These are phyloP conservation scores for Trichopria drosophilae DNA, from an alignment of 2,888 invertebrate species.

Conservation along the genomic window DNA sequence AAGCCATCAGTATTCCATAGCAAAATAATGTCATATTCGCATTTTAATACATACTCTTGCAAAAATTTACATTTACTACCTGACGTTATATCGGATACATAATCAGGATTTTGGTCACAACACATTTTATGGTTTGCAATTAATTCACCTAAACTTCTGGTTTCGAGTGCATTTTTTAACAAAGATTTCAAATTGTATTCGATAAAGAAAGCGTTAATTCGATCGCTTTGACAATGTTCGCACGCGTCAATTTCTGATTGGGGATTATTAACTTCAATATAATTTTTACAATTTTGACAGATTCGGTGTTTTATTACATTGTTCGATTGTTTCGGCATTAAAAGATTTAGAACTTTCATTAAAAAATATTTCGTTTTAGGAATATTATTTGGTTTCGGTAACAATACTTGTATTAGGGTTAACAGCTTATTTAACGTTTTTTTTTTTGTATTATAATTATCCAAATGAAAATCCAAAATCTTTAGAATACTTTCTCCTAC, in stretches of 20 bases:
- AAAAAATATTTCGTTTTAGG: constrained; percentile 15
- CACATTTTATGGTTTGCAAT: constrained; percentile 7
- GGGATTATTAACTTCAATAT: constrained; percentile 1
- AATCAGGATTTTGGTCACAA: neutral
- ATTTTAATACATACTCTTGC: constrained; percentile 2
- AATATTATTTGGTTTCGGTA: constrained; percentile 25
- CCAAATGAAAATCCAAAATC: constrained; percentile 8
- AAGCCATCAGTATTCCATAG: constrained; percentile 23
- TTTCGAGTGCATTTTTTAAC: constrained; percentile 14
- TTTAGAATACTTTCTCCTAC: constrained; percentile 3
- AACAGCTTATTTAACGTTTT: constrained; percentile 8
- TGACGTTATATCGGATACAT: constrained; percentile 13
- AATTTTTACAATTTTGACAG: constrained; percentile 21
- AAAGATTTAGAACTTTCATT: constrained; percentile 14
- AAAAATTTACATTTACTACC: constrained; percentile 3
- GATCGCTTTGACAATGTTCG: neutral
- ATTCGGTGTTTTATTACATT: constrained; percentile 19
- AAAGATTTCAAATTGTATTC: constrained; percentile 17
- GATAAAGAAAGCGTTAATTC: constrained; percentile 12
- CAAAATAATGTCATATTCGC: constrained; percentile 13
- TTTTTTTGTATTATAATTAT: constrained; percentile 11
- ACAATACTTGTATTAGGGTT: constrained; percentile 5
- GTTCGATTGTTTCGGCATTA: constrained; percentile 5
- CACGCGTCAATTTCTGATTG: neutral
- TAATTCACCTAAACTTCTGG: constrained; percentile 9